Conservation (phyloP, 1,140 invertebrate genomes). For the Diorhabda sublineata region DNA sequence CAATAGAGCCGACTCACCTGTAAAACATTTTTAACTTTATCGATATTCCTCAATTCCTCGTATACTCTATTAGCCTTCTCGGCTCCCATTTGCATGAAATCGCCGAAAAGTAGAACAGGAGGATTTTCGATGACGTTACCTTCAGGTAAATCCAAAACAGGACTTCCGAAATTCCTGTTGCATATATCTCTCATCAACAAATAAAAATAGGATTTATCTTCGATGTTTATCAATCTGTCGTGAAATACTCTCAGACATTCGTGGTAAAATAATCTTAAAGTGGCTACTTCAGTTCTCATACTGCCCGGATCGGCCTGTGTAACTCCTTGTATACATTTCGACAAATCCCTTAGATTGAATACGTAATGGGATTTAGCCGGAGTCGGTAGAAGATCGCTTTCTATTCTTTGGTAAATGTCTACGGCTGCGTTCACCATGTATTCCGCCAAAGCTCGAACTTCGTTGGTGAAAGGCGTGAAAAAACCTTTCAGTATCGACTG, state of each 20-base stretch:
- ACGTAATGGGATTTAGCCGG: constrained; percentile 89
- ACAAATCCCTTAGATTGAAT: constrained; percentile 84
- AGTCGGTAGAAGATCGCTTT: constrained; percentile 74
- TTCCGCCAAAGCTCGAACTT: constrained; percentile 65
- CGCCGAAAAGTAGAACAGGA: constrained; percentile 75
- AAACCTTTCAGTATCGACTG: constrained; percentile 73
- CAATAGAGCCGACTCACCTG: constrained; percentile 48
- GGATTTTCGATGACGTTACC: constrained; percentile 62
- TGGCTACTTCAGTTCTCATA: constrained; percentile 60
- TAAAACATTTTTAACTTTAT: constrained; percentile 67
- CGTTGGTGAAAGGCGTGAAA: constrained; percentile 67
- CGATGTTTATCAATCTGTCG: constrained; percentile 71
- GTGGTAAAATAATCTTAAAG: constrained; percentile 77
- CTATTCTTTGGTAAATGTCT: constrained; percentile 74
- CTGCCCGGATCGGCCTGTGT: constrained; percentile 64
- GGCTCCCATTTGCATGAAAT: constrained; percentile 76
- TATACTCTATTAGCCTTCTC: constrained; percentile 74
- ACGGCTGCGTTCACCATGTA: constrained; percentile 74
- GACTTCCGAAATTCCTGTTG: constrained; percentile 55
- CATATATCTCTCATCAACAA: constrained; percentile 63
- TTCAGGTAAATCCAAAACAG: constrained; percentile 62
- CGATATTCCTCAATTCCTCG: constrained; percentile 74
- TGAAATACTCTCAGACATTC: constrained; percentile 87
- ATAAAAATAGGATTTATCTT: constrained; percentile 78
- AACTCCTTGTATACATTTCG: constrained; percentile 86